These are phyloP conservation scores for Hyphantria cunea DNA, from an alignment of 1,140 invertebrate genomes.

Conservation along the genomic window DNA sequence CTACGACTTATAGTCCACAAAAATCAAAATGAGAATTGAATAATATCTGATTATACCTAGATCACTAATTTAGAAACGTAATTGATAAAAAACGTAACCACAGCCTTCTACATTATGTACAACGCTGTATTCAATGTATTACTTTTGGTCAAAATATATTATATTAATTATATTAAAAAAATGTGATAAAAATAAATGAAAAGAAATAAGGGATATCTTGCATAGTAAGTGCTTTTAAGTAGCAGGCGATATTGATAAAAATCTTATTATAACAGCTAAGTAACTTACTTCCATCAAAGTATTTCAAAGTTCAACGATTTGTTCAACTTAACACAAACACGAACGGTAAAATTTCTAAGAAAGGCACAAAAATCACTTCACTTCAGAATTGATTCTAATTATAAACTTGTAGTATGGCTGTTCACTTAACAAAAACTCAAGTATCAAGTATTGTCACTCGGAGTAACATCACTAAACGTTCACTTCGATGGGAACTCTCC, in stretches of 20 bases:
- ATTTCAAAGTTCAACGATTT: conserved; percentile 9
- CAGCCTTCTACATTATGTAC: too few species aligned
- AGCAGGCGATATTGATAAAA: background rate
- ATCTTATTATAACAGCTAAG: background rate
- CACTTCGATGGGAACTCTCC: conserved; percentile 38
- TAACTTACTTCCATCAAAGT: conserved; percentile 13
- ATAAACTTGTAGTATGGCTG: background rate
- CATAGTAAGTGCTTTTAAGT: too few species aligned
- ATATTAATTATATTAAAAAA: too few species aligned
- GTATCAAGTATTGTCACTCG: background rate
- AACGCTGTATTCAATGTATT: too few species aligned
- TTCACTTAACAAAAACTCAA: conserved; percentile 14
- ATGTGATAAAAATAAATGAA: background rate
- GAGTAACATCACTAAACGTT: conserved; percentile 32
- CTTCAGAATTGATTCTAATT: too few species aligned
- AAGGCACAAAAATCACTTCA: conserved; percentile 4
- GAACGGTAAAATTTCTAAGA: background rate
- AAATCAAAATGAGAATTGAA: too few species aligned
- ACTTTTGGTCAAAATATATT: too few species aligned
- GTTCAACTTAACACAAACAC: conserved; percentile 9
- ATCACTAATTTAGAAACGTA: too few species aligned
- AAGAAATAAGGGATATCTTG: too few species aligned
- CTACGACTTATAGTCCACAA: too few species aligned
- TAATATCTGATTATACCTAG: too few species aligned
- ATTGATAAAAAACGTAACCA: too few species aligned